Evolutionary conservation across 1,140 invertebrate species (phyloP).

Genomic region (Lucilia sericata): DNA sequence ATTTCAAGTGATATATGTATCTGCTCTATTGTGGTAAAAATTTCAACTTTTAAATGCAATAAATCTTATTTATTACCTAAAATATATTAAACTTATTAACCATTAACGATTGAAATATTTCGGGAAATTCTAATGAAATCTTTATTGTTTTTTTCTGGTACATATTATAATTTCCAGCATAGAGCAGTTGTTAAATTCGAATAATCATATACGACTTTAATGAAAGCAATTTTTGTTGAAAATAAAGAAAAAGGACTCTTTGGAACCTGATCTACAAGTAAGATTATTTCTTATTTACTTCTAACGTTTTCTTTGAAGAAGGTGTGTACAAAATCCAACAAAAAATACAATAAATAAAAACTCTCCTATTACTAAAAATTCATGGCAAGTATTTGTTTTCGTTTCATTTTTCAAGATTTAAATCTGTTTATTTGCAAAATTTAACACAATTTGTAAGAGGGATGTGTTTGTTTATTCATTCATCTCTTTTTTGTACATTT

Average conservation of each 20-base stretch:
- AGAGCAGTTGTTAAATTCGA: too few relatives aligned
- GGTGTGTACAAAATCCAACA: neutral
- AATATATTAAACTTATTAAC: too few relatives aligned
- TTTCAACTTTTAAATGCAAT: too few relatives aligned
- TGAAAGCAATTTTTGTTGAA: neutral
- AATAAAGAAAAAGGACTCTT: neutral
- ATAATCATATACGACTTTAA: neutral
- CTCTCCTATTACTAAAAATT: neutral
- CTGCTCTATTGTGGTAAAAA: too few relatives aligned
- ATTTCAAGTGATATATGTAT: too few relatives aligned
- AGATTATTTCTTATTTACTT: conserved; percentile 3
- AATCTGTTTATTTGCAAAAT: neutral
- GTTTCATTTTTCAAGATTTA: neutral
- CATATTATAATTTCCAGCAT: too few relatives aligned
- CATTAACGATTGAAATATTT: too few relatives aligned
- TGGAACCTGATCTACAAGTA: neutral
- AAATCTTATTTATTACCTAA: too few relatives aligned
- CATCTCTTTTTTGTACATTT: neutral
- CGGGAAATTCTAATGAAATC: too few relatives aligned
- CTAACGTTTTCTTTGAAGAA: neutral
- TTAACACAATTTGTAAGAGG: neutral
- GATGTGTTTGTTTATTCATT: neutral
- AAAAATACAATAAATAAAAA: neutral
- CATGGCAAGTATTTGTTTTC: neutral
- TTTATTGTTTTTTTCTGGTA: too few relatives aligned